Percentiles rank a stretch among this genome's conserved stretches.
phyloP scores from a whole-genome alignment of 2,113 vertebrate species.

The Forbesichthys papilliferus region DNA sequence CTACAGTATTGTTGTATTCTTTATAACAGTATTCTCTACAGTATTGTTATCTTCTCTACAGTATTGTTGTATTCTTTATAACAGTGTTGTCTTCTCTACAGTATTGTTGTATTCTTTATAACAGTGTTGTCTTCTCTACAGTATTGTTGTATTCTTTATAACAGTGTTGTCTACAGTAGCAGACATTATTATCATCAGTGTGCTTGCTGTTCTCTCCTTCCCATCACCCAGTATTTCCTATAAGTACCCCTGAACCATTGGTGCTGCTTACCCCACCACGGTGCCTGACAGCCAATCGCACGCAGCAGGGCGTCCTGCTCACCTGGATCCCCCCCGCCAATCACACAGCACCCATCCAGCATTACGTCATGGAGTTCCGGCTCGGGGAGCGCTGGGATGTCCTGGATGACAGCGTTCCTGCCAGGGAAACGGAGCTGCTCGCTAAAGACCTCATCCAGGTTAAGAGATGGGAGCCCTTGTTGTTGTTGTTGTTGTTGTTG shows the following conservation, averaged over 20 bases:
- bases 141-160: too few species aligned
- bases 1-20: too few species aligned
- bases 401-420: conserved; percentile 86
- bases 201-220: conserved; percentile 6
- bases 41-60: too few species aligned
- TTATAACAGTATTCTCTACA: too few species aligned
- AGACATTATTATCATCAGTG: background rate
- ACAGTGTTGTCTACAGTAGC: background rate
- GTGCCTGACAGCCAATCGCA: conserved; percentile 99
- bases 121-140: too few species aligned
- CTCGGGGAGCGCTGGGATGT: conserved; percentile 94
- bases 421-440: conserved; percentile 88
- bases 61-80: too few species aligned
- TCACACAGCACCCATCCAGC: conserved; percentile 95
- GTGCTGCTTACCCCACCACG: conserved; percentile 99
- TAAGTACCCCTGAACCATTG: conserved; percentile 98
- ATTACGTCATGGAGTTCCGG: conserved; percentile 96
- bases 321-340: conserved; percentile 97
- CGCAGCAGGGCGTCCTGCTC: conserved; percentile 96
- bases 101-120: too few species aligned
- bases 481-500: background rate
- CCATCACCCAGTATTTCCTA: conserved; percentile 86
- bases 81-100: too few species aligned
- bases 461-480: conserved; percentile 15
- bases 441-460: conserved; percentile 96